Base-by-base conservation (phyloP, 1,140 invertebrate genomes). In the Ladona fulva region DNA sequence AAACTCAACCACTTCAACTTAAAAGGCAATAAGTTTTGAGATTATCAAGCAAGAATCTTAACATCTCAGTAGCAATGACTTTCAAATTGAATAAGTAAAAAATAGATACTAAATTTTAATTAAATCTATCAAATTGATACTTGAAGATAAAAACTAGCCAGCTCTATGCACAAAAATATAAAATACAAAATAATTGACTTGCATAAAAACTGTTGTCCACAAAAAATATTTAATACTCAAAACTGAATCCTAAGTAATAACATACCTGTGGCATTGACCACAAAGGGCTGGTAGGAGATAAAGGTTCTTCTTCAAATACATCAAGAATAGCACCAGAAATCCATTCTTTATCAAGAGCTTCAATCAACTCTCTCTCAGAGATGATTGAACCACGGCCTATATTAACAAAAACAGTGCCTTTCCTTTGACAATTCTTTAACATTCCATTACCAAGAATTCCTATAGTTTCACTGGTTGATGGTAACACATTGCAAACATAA, bases 311-410 rank as follows among this genome's bases (percentile, higher is more conserved):
- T 75, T 85, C 81, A 83, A 89, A 90, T 52, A 91, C 89, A 84
- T 91, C 90, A 25, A 91, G 82, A 80, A 90, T 86, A 59, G 89
- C 89, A 66, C 83, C 87, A 0, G 85, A 85, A 44, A 91, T 83
- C 87, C 88, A 90, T 11, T 85, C 83, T 78, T 86, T 84, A 79
- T 87, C 83, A n/a, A 91, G 79, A 25, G 89, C 89, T 42, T 84
- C 82, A 22, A 90, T 81, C 24, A 91, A 80, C 79, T 87, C 86
- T 0, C 78, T 76, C 83, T 90, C 89, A 78, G 82, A 83, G 14
- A 90, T 87, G 22, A 90, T 80, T 80, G 85, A 85, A 42, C 89
- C 88, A 81, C 89, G 83, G 24, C 89, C 89, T 79, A 90, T 84
- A 81, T 90, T 91, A 24, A 91, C 88, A 74, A 91, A 86, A 25